Conservation (phyloP, 2,113 vertebrate species). For the Acrocephalus kingi region DNA sequence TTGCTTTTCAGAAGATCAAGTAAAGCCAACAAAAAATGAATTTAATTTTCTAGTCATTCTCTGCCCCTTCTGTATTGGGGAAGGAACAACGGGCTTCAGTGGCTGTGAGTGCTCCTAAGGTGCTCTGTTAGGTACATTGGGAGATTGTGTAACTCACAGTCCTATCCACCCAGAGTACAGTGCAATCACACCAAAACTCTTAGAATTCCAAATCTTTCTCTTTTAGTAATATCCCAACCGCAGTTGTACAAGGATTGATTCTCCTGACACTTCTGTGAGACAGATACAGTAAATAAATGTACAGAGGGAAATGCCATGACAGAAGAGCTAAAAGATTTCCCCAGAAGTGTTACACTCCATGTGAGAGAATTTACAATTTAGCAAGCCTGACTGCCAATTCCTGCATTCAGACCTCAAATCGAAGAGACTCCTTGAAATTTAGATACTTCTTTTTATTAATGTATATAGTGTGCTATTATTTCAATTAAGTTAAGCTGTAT, state of each 20-base stretch:
- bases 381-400: background rate
- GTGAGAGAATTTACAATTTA: background rate
- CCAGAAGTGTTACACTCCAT: background rate
- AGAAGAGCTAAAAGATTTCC: slow-evolving; percentile 5
- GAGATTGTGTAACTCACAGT: no score
- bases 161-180: background rate
- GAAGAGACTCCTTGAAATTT: background rate
- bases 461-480: background rate
- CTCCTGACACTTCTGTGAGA: background rate
- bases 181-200: background rate
- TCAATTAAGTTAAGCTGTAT: background rate
- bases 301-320: background rate
- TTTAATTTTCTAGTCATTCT: background rate
- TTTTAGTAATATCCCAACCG: background rate
- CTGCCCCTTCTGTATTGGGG: accelerated
- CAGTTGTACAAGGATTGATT: background rate
- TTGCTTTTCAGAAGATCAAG: background rate
- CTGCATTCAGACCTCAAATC: background rate
- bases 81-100: background rate
- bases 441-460: background rate
- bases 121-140: background rate
- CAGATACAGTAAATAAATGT: background rate
- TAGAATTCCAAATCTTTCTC: background rate
- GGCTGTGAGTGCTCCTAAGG: background rate
- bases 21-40: background rate